Evolutionary conservation across 1,140 invertebrate species (phyloP), one percentile per base, ranked within the genome.

Genomic region (Magallana angulata): DNA sequence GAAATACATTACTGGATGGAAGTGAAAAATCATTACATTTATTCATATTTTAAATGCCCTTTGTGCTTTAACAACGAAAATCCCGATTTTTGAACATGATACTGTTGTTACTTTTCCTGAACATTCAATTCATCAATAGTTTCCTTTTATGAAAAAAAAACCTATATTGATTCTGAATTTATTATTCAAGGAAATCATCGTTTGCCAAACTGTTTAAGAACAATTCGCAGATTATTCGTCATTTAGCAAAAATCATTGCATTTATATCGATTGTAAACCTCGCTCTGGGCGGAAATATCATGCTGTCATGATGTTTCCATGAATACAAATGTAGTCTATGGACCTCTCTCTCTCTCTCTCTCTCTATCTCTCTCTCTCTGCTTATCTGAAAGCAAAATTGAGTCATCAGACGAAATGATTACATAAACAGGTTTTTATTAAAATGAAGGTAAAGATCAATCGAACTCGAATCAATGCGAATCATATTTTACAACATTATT

Each of bases 241-340:
- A 76, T 76, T 76, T 12, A 76, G 68, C 18, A 24, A 76, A 76
- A 76, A 76, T 76, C 68, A 76, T 76, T 76, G 68, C 68, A 30
- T 48, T 76, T 8, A 76, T 76, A 76, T 76, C 7, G 24, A 76
- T 76, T 76, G 68, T 30, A 76, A 30, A 30, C 68, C 8, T 36
- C 12, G 68, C 68, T 30, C 68, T 3, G 14, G 30, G 68, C 36
- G 7, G 68, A 76, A 76, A 30, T 30, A 30, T 24, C 36, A 76
- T 76, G 18, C 11, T 76, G 18, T 76, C 68, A 30, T 30, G 12
- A 76, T 76, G 24, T 18, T 24, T 30, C 64, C 24, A 48, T 48
- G 36, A 48, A 48, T 4, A 48, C 36, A 48, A 48, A 48, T 48
- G 2, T 48, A 48, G 36, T 48, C 36, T 48, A 48, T 5, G 36